Base-by-base conservation (phyloP, 2,113 vertebrate genomes). In the Parotia lawesii region DNA sequence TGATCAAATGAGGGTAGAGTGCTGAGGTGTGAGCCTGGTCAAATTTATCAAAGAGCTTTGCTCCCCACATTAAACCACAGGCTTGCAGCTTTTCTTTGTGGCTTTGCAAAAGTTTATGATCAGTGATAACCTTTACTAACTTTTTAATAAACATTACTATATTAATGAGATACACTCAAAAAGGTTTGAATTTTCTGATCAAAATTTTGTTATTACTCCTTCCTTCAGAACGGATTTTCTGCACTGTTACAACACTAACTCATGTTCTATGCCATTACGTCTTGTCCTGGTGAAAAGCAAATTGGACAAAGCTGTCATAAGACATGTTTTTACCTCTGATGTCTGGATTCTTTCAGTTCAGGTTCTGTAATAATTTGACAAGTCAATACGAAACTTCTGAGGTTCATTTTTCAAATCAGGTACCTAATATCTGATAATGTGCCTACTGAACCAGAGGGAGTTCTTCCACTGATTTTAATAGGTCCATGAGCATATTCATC, bases 1-100 rank as follows among this genome's bases (percentile, higher is more conserved):
- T 85, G 83, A 93, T 96, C 69, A 94, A 92, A 92, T 38, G 29
- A 69, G 79, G 80, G 57, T 72, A 86, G 37, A 92, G 76, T 33
- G 58, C 53, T 38, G 75, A 90, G 61, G 70, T 38, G 42, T 62
- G 54, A 91, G 70, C 38, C 38, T 69, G 58, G 66, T 81, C 53
- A 72, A 79, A 82, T 61, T 78, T 50, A 85, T 82, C 45, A 42
- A 81, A 69, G 69, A 82, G 54, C 62, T 79, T 89, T 78, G 37
- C 76, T 90, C 86, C 73, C 77, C 57, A 72, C 45, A 71, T 40
- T 69, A 61, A 87, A 81, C 38, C 45, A 81, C 48, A 89, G n/a
- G 8, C 33, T 91, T 79, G 23, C 15, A 72, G 38, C 42, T 73
- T 57, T 80, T 27, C 48, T 75, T 48, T 1, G 2, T 15, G 8